These are phyloP conservation scores for Nycticryphes semicollaris DNA, from an alignment of 2,113 vertebrate genomes.

Conservation along the genomic window DNA sequence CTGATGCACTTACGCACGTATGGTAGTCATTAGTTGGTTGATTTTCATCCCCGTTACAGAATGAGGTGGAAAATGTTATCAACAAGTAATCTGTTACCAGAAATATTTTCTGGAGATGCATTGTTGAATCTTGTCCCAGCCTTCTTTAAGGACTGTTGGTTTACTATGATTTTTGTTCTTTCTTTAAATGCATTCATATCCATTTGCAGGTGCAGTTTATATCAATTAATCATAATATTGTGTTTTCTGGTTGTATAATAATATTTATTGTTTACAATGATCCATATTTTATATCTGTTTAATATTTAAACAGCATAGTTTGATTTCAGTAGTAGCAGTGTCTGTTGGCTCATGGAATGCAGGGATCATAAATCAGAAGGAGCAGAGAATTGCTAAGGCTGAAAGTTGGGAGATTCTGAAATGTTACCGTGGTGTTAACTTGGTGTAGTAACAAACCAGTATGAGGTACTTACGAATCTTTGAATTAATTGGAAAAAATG, in stretches of 20 bases:
- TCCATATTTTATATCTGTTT: neutral
- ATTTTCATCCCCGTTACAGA: neutral
- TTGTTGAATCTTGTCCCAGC: neutral
- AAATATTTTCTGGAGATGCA: neutral
- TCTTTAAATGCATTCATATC: neutral
- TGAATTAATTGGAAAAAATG: neutral
- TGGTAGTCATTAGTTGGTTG: neutral
- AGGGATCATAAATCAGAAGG: accelerated
- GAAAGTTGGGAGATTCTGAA: neutral
- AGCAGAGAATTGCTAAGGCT: neutral
- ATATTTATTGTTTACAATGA: neutral
- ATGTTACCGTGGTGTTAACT: neutral
- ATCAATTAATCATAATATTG: neutral
- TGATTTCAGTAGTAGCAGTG: neutral
- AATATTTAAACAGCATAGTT: neutral
- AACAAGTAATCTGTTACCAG: neutral
- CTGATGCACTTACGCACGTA: neutral
- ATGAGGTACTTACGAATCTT: neutral
- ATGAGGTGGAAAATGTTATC: neutral
- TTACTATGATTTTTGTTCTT: neutral
- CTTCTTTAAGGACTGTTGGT: neutral
- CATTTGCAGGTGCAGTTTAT: neutral
- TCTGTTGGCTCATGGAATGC: neutral
- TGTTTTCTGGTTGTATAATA: neutral
- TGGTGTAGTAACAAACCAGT: neutral